Evolutionary conservation across 2,797 vertebrate species (phyloP).

Genomic region (Cetoscarus ocellatus): DNA sequence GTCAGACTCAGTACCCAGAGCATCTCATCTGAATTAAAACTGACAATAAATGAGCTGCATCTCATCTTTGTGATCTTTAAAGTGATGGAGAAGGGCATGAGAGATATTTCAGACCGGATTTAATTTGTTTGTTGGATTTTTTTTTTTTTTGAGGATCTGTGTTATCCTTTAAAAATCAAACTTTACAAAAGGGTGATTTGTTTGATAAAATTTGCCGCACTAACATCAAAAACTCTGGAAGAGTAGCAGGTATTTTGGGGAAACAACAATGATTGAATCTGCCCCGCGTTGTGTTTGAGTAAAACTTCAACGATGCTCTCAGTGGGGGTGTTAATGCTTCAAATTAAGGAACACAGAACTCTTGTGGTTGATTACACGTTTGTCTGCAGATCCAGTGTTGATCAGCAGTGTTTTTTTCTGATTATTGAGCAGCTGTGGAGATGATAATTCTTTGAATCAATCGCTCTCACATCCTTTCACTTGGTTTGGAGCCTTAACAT

Average conservation of each 20-base stretch:
- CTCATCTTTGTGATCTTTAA: neutral
- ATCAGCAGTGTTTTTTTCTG: conserved; percentile 7
- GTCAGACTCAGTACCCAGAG: too few relatives aligned
- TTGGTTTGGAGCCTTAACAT: conserved; percentile 31
- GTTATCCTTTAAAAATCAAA: neutral
- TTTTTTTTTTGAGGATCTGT: neutral
- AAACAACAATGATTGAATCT: neutral
- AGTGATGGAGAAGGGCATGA: neutral
- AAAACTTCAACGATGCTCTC: neutral
- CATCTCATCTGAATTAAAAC: too few relatives aligned
- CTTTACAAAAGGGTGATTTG: neutral
- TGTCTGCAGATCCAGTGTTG: conserved; percentile 8
- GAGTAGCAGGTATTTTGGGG: neutral
- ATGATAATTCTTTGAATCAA: conserved; percentile 39
- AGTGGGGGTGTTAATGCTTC: neutral
- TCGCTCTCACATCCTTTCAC: neutral
- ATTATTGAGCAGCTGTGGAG: conserved; percentile 51
- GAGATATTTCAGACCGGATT: too few relatives aligned
- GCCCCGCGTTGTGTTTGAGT: neutral
- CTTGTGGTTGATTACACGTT: conserved; percentile 30
- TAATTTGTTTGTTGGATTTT: neutral
- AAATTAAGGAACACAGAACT: neutral
- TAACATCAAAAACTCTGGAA: neutral
- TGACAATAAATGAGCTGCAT: neutral
- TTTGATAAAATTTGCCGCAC: neutral